Percentiles rank a stretch among this genome's conserved stretches.
These are phyloP conservation scores for Coptodon bakossiorum DNA, from an alignment of 2,113 vertebrate genomes.

Conservation along the genomic window DNA sequence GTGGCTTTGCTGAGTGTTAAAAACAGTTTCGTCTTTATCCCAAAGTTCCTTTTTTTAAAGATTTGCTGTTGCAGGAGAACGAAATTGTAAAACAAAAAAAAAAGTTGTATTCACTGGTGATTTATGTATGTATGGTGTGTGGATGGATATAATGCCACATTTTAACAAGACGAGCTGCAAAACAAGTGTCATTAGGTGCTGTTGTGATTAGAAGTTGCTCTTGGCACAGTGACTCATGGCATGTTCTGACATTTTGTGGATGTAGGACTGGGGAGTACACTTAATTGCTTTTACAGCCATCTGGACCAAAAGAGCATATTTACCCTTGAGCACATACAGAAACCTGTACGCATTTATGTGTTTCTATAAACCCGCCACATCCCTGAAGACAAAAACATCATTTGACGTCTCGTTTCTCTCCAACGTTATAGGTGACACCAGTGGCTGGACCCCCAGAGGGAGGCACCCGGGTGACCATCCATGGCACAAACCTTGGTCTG, in stretches of 20 bases:
- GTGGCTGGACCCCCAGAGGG: conserved; percentile 93
- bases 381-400: neutral
- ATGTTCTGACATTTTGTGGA: conserved; percentile 19
- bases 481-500: conserved; percentile 89
- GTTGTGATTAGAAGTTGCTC: neutral
- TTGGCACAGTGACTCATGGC: conserved; percentile 11
- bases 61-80: neutral
- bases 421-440: conserved; percentile 80
- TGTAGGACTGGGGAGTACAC: neutral
- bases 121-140: neutral
- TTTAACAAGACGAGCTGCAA: neutral
- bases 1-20: conserved; percentile 10
- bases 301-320: conserved; percentile 32
- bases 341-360: neutral
- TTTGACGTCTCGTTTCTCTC: neutral
- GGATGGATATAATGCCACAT: neutral
- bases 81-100: neutral
- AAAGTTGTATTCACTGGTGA: neutral
- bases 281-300: conserved; percentile 53
- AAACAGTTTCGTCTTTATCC: neutral
- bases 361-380: neutral
- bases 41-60: neutral
- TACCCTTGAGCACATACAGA: conserved; percentile 4
- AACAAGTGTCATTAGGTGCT: neutral
- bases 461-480: conserved; percentile 93